phyloP scores from a whole-genome alignment of 2,888 invertebrate species.

The Synergus laeviventris region DNA sequence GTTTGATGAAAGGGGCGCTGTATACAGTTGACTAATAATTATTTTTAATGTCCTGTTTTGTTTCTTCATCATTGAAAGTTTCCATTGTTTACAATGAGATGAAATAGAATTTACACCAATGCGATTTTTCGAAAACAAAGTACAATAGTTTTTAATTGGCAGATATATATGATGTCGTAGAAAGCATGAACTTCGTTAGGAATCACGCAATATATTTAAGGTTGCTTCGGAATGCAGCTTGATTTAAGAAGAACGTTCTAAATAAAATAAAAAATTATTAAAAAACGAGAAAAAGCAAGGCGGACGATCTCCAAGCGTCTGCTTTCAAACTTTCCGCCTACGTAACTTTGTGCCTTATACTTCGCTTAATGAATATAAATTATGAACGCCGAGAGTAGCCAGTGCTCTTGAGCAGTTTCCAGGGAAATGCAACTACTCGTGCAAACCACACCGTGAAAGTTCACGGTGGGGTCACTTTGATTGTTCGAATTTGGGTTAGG shows the following conservation, averaged over 20 bases:
- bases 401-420: slow-evolving; percentile 1
- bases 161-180: no score
- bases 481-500: neutral
- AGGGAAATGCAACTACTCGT: neutral
- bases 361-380: neutral
- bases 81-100: no score
- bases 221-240: neutral
- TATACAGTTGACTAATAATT: no score
- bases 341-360: slow-evolving; percentile 6
- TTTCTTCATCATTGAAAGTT: no score
- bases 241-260: neutral
- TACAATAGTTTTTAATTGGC: no score
- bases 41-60: no score
- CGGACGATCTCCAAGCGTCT: neutral
- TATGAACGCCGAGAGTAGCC: neutral
- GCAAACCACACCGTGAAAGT: neutral
- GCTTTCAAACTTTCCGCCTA: neutral
- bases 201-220: neutral
- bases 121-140: no score
- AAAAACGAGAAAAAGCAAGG: neutral
- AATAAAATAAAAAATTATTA: neutral
- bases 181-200: no score
- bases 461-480: neutral
- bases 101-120: no score
- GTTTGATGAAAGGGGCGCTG: no score